Conservation (phyloP, 2,797 vertebrate genomes). For the Cetoscarus ocellatus region DNA sequence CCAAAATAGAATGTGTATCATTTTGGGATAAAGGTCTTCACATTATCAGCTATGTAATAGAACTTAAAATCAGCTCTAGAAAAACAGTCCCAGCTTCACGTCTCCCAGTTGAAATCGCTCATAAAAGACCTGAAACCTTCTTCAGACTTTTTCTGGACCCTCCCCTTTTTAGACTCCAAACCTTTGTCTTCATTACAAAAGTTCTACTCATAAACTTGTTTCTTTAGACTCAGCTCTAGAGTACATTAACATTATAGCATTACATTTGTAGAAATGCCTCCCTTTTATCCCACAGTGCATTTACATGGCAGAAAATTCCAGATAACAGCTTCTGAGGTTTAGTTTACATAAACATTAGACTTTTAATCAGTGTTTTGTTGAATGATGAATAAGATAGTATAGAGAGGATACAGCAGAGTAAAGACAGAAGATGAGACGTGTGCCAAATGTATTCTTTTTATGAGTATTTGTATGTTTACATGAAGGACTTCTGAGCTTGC, state of each 20-base stretch:
- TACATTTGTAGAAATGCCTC: slow-evolving; percentile 15
- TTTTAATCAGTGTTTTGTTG: slow-evolving; percentile 16
- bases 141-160: no score
- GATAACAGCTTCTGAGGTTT: slow-evolving; percentile 6
- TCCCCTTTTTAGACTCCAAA: not conserved
- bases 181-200: slow-evolving; percentile 5
- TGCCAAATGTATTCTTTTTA: slow-evolving; percentile 33
- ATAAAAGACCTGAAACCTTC: no score
- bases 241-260: not conserved
- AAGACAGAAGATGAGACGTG: not conserved
- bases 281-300: slow-evolving; percentile 61
- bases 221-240: not conserved
- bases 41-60: no score
- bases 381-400: not conserved
- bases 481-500: slow-evolving; percentile 29
- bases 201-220: slow-evolving; percentile 1
- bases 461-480: slow-evolving; percentile 43
- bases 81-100: no score
- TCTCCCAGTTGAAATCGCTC: no score
- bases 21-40: no score
- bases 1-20: no score
- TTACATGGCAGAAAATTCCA: slow-evolving; percentile 72
- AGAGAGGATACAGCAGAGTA: not conserved
- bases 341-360: slow-evolving; percentile 50
- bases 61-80: no score